Percentiles rank a stretch among this genome's conserved stretches.
Conservation (phyloP, 2,888 invertebrate species). For the Ischnus inquisitorius region DNA sequence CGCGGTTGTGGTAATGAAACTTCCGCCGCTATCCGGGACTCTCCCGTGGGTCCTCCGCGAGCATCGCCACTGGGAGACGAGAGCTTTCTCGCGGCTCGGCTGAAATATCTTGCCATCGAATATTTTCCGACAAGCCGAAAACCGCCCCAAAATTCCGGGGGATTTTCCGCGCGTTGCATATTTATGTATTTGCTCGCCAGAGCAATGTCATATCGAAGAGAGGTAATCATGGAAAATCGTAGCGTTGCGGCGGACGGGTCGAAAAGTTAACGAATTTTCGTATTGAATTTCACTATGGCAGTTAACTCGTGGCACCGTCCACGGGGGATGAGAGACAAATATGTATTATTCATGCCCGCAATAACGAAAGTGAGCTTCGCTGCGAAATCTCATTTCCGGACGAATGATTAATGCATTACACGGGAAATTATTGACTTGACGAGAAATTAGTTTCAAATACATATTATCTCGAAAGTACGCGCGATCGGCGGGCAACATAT, state of each 20-base stretch:
- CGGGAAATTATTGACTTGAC: not conserved
- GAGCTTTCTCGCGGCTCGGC: not conserved
- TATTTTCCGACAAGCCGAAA: slow-evolving; percentile 57
- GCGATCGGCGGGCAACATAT: too few relatives aligned
- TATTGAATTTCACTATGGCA: not conserved
- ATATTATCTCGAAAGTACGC: too few relatives aligned
- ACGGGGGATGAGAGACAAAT: too few relatives aligned
- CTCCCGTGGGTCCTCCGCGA: slow-evolving; percentile 33
- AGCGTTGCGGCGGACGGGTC: not conserved
- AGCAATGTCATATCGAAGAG: not conserved
- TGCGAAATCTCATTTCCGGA: not conserved
- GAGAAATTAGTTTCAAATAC: not conserved
- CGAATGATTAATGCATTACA: not conserved
- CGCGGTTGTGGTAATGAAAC: slow-evolving; percentile 63
- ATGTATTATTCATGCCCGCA: not conserved
- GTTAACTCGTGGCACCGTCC: not conserved
- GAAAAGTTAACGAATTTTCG: slow-evolving; percentile 7
- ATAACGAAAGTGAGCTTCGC: not conserved
- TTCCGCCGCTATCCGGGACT: slow-evolving; percentile 48
- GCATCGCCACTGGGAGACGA: not conserved
- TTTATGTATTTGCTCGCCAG: not conserved
- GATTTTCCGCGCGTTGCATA: slow-evolving; percentile 6
- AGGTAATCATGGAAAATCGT: not conserved
- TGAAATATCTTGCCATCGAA: slow-evolving; percentile 42
- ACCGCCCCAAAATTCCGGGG: not conserved